Evolutionary conservation across 2,797 vertebrate genomes (phyloP).

Genomic region (Pantherophis alleghaniensis): DNA sequence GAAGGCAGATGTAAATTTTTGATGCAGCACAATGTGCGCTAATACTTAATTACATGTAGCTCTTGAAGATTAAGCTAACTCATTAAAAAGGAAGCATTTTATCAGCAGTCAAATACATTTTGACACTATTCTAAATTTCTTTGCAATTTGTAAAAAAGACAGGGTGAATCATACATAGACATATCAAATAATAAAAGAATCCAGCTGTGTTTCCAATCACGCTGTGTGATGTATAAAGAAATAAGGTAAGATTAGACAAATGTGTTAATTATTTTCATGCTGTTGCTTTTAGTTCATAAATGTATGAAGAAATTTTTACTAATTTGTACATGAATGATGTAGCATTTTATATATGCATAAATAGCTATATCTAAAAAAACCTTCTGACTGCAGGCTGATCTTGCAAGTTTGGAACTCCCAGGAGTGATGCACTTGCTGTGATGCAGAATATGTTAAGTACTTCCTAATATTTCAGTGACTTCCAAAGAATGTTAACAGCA

Average conservation of each 20-base stretch:
- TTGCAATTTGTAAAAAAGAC: constrained; percentile 56
- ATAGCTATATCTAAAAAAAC: constrained; percentile 67
- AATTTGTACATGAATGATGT: constrained; percentile 51
- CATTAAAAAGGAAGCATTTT: constrained; percentile 50
- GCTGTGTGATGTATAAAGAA: constrained; percentile 17
- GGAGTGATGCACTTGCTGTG: constrained; percentile 61
- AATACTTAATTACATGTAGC: constrained; percentile 36
- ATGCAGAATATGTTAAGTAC: constrained; percentile 61
- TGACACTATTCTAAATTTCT: constrained; percentile 50
- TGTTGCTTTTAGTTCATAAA: constrained; percentile 57
- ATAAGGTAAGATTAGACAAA: constrained; percentile 53
- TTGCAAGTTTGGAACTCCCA: constrained; percentile 46
- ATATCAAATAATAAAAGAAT: constrained; percentile 41
- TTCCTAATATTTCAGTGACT: constrained; percentile 49
- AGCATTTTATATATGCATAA: constrained; percentile 64
- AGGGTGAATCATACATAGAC: constrained; percentile 34
- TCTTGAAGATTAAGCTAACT: constrained; percentile 39
- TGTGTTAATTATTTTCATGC: constrained; percentile 63
- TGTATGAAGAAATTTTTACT: constrained; percentile 50
- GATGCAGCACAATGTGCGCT: constrained; percentile 34
- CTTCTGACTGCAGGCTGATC: constrained; percentile 54
- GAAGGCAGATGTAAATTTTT: constrained; percentile 4
- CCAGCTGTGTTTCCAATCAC: constrained; percentile 38
- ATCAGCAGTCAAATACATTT: constrained; percentile 49
- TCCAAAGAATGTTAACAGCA: constrained; percentile 57